Conservation (phyloP, 2,113 vertebrate genomes). For the Anarhynchus alexandrinus region DNA sequence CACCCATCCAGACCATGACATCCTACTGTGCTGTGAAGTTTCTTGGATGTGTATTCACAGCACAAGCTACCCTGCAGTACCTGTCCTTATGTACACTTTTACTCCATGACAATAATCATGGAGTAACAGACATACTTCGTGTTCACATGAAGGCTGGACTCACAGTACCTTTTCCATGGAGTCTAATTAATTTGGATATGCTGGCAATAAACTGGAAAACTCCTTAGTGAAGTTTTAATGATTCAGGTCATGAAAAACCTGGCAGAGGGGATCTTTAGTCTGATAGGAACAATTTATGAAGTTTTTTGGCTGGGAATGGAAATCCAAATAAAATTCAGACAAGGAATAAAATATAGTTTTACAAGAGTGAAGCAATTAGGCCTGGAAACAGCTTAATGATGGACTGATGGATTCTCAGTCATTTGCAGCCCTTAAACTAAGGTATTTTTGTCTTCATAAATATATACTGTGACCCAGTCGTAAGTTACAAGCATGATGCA, state of each 20-base stretch:
- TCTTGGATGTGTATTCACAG: not conserved
- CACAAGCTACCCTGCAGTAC: not conserved
- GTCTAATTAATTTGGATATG: not conserved
- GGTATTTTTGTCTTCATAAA: not conserved
- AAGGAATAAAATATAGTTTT: not conserved
- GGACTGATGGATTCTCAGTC: not conserved
- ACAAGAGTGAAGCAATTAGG: not conserved
- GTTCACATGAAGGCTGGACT: not conserved
- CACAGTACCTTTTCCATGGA: not conserved
- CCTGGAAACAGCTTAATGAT: not conserved
- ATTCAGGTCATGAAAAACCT: not conserved
- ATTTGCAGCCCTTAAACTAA: not conserved
- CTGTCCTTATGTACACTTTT: not conserved
- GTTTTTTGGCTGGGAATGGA: not conserved
- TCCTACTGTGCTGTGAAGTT: not conserved
- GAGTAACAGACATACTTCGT: not conserved
- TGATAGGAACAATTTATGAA: not conserved
- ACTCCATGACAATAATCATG: not conserved
- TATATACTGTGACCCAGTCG: not conserved
- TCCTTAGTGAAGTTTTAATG: not conserved
- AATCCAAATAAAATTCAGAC: not conserved
- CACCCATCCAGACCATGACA: not conserved
- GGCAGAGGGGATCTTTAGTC: not conserved
- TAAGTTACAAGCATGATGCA: not conserved
- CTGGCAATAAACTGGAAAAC: not conserved